Conservation (phyloP, 2,113 vertebrate genomes). For the Octodon degus region DNA sequence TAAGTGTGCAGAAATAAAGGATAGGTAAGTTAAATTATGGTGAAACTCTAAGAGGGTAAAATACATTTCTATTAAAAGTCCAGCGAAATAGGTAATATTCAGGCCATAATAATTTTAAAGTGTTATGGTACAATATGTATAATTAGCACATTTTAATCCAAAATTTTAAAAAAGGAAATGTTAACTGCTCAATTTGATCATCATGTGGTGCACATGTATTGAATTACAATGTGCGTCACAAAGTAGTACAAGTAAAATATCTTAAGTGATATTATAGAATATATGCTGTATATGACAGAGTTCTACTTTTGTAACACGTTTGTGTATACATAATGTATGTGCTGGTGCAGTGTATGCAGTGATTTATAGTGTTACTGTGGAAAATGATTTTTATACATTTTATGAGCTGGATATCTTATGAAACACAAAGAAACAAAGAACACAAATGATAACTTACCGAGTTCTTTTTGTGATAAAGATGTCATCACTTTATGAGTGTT, state of each 20-base stretch:
- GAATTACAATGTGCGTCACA: neutral
- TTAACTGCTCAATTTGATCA: neutral
- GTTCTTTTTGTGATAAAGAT: neutral
- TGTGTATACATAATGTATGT: neutral
- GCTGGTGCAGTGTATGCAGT: neutral
- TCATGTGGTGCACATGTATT: neutral
- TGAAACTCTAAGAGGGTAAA: neutral
- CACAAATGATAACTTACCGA: neutral
- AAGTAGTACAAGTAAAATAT: neutral
- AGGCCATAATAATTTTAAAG: neutral
- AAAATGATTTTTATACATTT: neutral
- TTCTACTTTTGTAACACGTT: neutral
- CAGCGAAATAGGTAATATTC: neutral
- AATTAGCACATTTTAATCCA: neutral
- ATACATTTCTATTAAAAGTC: neutral
- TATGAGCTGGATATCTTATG: neutral
- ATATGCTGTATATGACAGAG: accelerated
- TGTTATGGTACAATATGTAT: neutral
- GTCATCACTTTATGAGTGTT: neutral
- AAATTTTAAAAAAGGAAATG: neutral
- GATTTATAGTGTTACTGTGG: neutral
- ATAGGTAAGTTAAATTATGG: neutral
- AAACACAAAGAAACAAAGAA: neutral
- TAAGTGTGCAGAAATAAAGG: neutral
- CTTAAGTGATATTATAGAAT: neutral